Evolutionary conservation across 2,888 invertebrate genomes (phyloP), one percentile per base, ranked within the genome.

Genomic region (Vanessa cardui): DNA sequence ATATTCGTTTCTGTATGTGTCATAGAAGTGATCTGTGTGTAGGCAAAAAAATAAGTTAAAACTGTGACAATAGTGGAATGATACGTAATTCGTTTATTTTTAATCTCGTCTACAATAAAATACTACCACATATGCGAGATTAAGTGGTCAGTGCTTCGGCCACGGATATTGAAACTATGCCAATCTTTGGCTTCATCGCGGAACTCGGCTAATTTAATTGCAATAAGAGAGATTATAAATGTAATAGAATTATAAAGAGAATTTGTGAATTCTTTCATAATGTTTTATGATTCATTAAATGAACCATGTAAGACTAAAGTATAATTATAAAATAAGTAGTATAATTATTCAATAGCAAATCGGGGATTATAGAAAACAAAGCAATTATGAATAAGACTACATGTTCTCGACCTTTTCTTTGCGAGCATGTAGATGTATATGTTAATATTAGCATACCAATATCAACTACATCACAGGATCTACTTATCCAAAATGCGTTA

Each of bases 121-220:
- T 74, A 73, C 67, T 66, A 66, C 61, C 69, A 70, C 67, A 72
- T 73, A 60, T 68, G 50, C 39, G 67, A 67, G 75, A 76, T 75
- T 74, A 75, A 73, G 66, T 75, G 77, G 77, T 75, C 76, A 76
- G 67, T 77, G 76, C 70, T 72, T 69, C 64, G 68, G 62, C 56
- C 60, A 47, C 64, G 58, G 50, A n/a, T 64, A 65, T 75, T 77
- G 77, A 74, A 61, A 54, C 66, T 60, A 60, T 74, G 77, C 77
- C 77, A 77, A 75, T 69, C 54, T 62, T 52, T 15, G 60, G 26
- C 50, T 62, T 61, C 56, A 59, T 66, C 60, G 50, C 15, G 56
- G 58, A 59, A 49, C 54, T 63, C 58, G 58, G 21, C 18, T 39
- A 58, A 58, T 31, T 31, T 58, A 33, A 54, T 39, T 56, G 18